Conservation (phyloP, 2,113 vertebrate species). For the Chloroceryle aenea region DNA sequence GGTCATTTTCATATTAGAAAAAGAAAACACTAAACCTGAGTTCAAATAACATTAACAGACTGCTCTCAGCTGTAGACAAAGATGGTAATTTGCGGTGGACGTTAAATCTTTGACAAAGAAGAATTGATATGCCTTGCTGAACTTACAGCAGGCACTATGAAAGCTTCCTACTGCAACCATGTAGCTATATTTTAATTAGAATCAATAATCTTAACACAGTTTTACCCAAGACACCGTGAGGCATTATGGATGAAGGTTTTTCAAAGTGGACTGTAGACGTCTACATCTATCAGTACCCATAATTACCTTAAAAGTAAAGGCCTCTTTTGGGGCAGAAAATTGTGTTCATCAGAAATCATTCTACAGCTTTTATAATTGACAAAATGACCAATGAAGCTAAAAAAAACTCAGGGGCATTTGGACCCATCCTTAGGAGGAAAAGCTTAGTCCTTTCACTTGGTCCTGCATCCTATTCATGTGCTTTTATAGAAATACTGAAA, state of each 20-base stretch:
- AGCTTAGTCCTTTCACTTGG: background rate
- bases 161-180: background rate
- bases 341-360: background rate
- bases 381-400: background rate
- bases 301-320: background rate
- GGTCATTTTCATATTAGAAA: conserved; percentile 52
- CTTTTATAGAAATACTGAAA: background rate
- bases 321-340: background rate
- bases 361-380: background rate
- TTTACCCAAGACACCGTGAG: background rate
- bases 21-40: conserved; percentile 13
- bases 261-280: background rate
- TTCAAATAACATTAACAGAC: conserved; percentile 22
- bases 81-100: conserved; percentile 18
- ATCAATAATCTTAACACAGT: background rate
- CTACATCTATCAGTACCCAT: background rate
- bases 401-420: background rate
- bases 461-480: background rate
- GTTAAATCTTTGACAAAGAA: background rate
- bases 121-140: background rate
- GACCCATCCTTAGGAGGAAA: background rate
- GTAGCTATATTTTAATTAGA: background rate
- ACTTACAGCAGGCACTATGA: background rate
- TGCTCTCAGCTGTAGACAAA: conserved; percentile 32
- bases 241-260: background rate